A percentile compares a stretch with the other conserved stretches of the same genome.
phyloP scores from a whole-genome alignment of 2,797 vertebrate species.

The Argya squamiceps region DNA sequence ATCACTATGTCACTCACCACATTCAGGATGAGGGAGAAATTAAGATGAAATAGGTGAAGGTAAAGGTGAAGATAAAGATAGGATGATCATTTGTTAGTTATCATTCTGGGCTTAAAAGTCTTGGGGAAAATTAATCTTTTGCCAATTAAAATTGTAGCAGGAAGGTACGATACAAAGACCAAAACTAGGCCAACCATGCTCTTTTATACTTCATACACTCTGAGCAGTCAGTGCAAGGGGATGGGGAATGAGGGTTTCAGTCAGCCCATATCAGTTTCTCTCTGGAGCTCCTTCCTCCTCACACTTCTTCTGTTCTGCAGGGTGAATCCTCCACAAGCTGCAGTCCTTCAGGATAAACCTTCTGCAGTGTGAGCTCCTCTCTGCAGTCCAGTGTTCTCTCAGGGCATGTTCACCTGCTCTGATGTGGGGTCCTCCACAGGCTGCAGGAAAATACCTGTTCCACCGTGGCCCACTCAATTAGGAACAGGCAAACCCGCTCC shows the following conservation, averaged over 20 bases:
- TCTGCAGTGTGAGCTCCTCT: neutral
- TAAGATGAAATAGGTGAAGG: neutral
- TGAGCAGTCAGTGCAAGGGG: neutral
- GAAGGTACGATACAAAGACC: neutral
- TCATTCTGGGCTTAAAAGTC: neutral
- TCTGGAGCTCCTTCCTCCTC: neutral
- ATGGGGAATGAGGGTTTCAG: neutral
- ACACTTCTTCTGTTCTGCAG: rapidly evolving
- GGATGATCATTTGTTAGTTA: neutral
- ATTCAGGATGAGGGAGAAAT: neutral
- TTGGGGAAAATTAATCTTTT: neutral
- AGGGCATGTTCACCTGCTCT: neutral
- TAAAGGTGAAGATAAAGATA: neutral
- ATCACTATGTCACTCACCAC: rapidly evolving
- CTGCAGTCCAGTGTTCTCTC: neutral
- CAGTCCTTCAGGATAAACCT: neutral
- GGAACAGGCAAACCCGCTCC: neutral
- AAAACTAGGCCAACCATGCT: neutral
- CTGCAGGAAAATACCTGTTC: neutral
- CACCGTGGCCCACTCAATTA: neutral
- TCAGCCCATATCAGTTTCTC: neutral
- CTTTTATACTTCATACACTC: neutral
- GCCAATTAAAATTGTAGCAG: neutral
- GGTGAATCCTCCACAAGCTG: neutral
- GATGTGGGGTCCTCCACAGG: neutral